Conservation (phyloP, 2,113 vertebrate genomes). For the Protobothrops mucrosquamatus region DNA sequence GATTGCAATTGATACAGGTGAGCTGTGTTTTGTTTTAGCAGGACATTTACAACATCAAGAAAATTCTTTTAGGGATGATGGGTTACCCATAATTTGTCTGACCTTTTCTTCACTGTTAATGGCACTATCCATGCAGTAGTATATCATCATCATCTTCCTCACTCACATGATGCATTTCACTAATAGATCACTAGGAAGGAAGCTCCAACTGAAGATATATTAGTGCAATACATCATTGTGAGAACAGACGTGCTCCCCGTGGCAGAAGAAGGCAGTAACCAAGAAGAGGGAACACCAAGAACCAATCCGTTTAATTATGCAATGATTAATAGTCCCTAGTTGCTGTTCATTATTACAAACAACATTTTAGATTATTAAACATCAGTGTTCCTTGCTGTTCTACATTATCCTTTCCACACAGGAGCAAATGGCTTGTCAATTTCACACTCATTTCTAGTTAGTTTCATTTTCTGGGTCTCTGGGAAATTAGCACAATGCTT, state of each 20-base stretch:
- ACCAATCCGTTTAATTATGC: conserved; percentile 8
- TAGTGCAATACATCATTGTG: conserved; percentile 38
- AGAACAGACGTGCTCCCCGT: conserved; percentile 31
- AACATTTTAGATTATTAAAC: conserved; percentile 36
- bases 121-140: conserved; percentile 55
- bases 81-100: conserved; percentile 69
- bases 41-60: conserved; percentile 32
- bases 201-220: conserved; percentile 46
- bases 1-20: conserved; percentile 29
- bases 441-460: conserved; percentile 20
- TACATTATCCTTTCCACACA: background rate
- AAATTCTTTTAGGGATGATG: conserved; percentile 50
- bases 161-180: conserved; percentile 60
- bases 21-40: conserved; percentile 51
- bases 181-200: conserved; percentile 68
- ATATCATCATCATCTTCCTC: conserved; percentile 69
- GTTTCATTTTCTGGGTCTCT: background rate
- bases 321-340: conserved; percentile 24
- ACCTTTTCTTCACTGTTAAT: conserved; percentile 66
- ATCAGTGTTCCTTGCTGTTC: background rate
- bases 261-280: conserved; percentile 33
- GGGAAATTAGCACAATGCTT: background rate
- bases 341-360: conserved; percentile 33
- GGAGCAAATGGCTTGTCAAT: background rate
- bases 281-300: conserved; percentile 25